A percentile compares a stretch with the other conserved stretches of the same genome.
These are phyloP conservation scores for Telmatochromis sp. DNA, from an alignment of 2,113 vertebrate genomes.

Conservation along the genomic window DNA sequence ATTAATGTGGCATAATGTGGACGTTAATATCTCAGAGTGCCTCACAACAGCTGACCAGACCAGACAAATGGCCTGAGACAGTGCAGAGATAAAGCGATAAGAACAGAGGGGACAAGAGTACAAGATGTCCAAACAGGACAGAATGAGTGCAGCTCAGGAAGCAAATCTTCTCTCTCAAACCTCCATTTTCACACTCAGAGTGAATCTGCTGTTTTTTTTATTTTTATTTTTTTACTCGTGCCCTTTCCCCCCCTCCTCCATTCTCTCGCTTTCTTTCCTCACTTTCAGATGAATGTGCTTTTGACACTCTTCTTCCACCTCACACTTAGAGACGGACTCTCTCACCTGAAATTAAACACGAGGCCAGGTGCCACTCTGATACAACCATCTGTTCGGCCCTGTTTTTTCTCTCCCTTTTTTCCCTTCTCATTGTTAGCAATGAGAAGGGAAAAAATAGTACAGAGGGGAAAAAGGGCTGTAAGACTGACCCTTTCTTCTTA, in stretches of 20 bases:
- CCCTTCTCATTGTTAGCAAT: not conserved
- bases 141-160: not conserved
- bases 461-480: not conserved
- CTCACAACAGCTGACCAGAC: slow-evolving; percentile 21
- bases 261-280: slow-evolving; percentile 6
- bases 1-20: not conserved
- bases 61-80: slow-evolving; percentile 32
- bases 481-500: not conserved
- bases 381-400: slow-evolving; percentile 64
- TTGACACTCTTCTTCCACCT: slow-evolving; percentile 30
- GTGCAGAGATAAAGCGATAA: slow-evolving; percentile 10
- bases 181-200: slow-evolving; percentile 25
- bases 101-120: slow-evolving; percentile 23
- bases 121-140: slow-evolving; percentile 8
- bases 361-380: slow-evolving; percentile 67
- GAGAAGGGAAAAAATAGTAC: not conserved
- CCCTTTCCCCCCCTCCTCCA: not conserved
- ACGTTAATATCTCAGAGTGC: slow-evolving; percentile 3
- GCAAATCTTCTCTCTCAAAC: not conserved
- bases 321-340: slow-evolving; percentile 36
- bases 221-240: not conserved
- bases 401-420: slow-evolving; percentile 4
- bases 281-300: slow-evolving; percentile 23
- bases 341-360: slow-evolving; percentile 74
- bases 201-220: not conserved